Evolutionary conservation across 2,797 vertebrate species (phyloP), one percentile per base, ranked within the genome.

Genomic region (Adrianichthys oophorus): DNA sequence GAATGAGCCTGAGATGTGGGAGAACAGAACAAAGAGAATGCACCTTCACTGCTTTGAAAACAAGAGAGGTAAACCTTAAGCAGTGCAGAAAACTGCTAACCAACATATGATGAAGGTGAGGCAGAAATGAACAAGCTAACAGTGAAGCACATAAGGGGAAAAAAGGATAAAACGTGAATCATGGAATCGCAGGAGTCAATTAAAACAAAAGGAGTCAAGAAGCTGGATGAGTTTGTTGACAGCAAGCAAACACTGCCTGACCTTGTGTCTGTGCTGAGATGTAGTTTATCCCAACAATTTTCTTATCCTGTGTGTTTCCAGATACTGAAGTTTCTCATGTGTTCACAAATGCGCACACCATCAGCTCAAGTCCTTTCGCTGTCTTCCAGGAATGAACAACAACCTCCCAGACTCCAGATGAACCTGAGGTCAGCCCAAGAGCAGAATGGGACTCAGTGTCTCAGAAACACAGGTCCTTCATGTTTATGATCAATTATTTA

Each of bases 321-420:
- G 24, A 56, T 42, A 52, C 40, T 29, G 24, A 61, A 56, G 52
- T 43, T 47, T 29, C 32, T 16, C 40, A 43, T 0, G 43, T 52
- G 44, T 26, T 24, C 54, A 19, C 52, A 14, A 17, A 41, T 52
- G 41, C 48, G 54, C 48, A 58, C 21, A 63, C 32, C 66, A 12
- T 47, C 26, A 50, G 37, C 40, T 46, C 4, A 32, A 64, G 72
- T 73, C 58, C 62, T 67, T 66, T 15, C 41, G 50, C 52, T 78
- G 82, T 79, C 76, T 49, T 1, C 16, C 48, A 67, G 74, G 76
- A 82, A 85, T 80, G 72, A 48, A 48, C 6, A 65, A 55, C 64
- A 70, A 54, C 26, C 48, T 70, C 48, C 45, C 59, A 56, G 32
- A 43, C 49, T 53, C n/a, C 46, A 55, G 4, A 62, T 65, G 53